phyloP scores from a whole-genome alignment of 2,888 invertebrate genomes.

The Trichogramma evanescens region DNA sequence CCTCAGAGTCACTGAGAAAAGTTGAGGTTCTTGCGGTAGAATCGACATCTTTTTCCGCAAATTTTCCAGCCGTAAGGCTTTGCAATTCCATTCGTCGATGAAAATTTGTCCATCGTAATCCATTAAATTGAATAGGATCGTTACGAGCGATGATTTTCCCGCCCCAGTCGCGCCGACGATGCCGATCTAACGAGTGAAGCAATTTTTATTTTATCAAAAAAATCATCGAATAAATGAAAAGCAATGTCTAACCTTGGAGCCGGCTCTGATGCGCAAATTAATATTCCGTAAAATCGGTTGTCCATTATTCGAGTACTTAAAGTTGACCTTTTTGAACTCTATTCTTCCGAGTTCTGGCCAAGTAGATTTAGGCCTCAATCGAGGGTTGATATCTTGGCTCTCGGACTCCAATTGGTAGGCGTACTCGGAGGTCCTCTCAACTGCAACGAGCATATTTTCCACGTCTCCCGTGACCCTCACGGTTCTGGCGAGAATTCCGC shows the following conservation, averaged over 20 bases:
- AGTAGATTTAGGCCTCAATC: constrained; percentile 49
- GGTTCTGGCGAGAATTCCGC: constrained; percentile 56
- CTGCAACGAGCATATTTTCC: constrained; percentile 58
- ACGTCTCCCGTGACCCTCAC: constrained; percentile 63
- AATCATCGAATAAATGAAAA: background rate
- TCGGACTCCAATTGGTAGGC: constrained; percentile 60
- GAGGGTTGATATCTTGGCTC: constrained; percentile 54
- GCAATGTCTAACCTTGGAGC: constrained; percentile 51
- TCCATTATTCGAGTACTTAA: constrained; percentile 49
- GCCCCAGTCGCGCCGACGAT: constrained; percentile 61
- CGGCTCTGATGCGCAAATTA: constrained; percentile 50
- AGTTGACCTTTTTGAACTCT: constrained; percentile 49
- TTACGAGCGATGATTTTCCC: constrained; percentile 64
- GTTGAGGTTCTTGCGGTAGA: constrained; percentile 56
- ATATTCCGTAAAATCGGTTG: constrained; percentile 51
- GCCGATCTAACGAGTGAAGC: constrained; percentile 49
- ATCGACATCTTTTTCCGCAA: constrained; percentile 49
- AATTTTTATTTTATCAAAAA: background rate
- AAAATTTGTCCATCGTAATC: constrained; percentile 58
- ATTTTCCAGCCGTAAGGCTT: constrained; percentile 14
- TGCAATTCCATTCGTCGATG: constrained; percentile 61
- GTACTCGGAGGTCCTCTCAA: constrained; percentile 70
- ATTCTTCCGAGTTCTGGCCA: constrained; percentile 55
- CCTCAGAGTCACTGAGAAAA: constrained; percentile 54
- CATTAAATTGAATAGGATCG: constrained; percentile 62